phyloP scores from a whole-genome alignment of 1,140 invertebrate species.

The Rhopalosiphum padi region DNA sequence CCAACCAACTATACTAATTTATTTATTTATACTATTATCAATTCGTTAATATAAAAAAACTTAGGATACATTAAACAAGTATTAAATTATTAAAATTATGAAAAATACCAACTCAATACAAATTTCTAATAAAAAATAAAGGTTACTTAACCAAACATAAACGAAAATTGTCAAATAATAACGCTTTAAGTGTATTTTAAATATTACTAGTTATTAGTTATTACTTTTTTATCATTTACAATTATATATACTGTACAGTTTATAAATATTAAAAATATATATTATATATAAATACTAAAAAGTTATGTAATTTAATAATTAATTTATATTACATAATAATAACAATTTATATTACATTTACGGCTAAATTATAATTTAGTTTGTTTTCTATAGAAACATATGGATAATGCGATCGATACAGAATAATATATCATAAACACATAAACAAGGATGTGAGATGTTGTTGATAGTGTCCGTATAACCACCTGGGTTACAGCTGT shows the following conservation, averaged over 20 bases:
- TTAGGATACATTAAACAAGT: too few relatives aligned
- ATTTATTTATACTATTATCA: background rate
- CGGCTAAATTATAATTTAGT: too few relatives aligned
- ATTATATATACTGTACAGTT: background rate
- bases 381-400: background rate
- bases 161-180: background rate
- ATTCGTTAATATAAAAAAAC: background rate
- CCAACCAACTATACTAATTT: too few relatives aligned
- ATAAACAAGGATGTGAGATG: background rate
- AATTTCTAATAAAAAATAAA: too few relatives aligned
- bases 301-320: background rate
- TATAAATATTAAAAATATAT: background rate
- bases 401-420: background rate
- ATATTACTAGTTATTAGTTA: background rate
- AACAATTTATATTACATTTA: background rate
- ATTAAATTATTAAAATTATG: too few relatives aligned
- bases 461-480: background rate
- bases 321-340: background rate
- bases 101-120: too few relatives aligned
- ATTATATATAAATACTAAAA: background rate
- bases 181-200: background rate
- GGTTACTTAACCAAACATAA: too few relatives aligned
- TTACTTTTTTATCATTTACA: background rate
- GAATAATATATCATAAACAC: background rate
- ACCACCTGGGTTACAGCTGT: conserved; percentile 40